Percentiles rank a stretch among this genome's conserved stretches.
Evolutionary conservation across 2,113 vertebrate species (phyloP).

Genomic region (Myrmecophaga tridactyla): DNA sequence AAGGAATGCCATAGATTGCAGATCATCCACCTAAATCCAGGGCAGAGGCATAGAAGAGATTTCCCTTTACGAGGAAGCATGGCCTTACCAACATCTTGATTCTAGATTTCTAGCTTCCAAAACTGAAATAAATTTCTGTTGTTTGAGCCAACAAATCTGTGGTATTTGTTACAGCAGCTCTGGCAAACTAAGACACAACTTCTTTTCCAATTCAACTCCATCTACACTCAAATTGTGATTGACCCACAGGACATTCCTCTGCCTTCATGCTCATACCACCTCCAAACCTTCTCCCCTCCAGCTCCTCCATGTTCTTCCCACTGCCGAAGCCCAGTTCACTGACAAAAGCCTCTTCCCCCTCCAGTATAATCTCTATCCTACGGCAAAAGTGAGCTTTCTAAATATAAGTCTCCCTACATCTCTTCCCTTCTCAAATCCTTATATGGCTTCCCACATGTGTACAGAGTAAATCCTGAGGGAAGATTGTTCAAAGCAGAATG

Average conservation of each 20-base stretch:
- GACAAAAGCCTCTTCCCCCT: not conserved
- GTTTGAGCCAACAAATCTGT: too few relatives aligned
- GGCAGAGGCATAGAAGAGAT: too few relatives aligned
- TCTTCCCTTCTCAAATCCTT: not conserved
- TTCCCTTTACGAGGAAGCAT: too few relatives aligned
- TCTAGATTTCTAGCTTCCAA: too few relatives aligned
- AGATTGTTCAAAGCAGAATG: not conserved
- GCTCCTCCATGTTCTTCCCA: not conserved
- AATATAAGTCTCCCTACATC: not conserved
- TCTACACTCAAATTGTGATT: not conserved
- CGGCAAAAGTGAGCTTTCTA: not conserved
- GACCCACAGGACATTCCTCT: too few relatives aligned
- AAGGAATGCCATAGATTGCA: too few relatives aligned
- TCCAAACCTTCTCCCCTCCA: not conserved
- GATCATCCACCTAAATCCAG: too few relatives aligned
- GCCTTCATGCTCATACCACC: not conserved
- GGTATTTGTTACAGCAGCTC: too few relatives aligned
- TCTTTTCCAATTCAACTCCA: not conserved
- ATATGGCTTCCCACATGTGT: not conserved
- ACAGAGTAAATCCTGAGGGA: not conserved
- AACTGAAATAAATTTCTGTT: too few relatives aligned
- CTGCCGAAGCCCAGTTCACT: not conserved
- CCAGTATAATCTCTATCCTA: not conserved
- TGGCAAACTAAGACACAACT: not conserved
- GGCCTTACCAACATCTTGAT: too few relatives aligned